phyloP scores from a whole-genome alignment of 2,797 vertebrate genomes.

The Anguilla megastoma region DNA sequence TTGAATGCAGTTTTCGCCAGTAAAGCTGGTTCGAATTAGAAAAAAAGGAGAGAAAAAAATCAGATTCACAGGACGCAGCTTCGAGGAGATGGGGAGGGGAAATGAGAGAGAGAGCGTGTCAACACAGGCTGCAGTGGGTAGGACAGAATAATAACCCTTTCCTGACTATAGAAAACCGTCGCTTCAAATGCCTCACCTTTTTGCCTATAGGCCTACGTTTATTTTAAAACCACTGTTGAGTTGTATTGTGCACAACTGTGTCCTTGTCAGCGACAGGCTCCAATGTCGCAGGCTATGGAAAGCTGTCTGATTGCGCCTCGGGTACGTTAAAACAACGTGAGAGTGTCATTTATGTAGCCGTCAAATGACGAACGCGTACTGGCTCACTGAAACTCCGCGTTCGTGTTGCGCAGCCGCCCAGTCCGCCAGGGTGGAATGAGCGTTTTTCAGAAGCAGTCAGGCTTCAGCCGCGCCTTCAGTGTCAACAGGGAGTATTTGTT shows the following conservation, averaged over 20 bases:
- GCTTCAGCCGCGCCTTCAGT: not conserved
- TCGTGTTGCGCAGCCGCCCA: not conserved
- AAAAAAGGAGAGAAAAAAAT: not conserved
- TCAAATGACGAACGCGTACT: not conserved
- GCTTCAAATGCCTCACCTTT: not conserved
- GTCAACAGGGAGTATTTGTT: conserved; percentile 5
- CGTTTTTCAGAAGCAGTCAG: not conserved
- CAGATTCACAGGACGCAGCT: conserved; percentile 30
- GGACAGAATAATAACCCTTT: conserved; percentile 21
- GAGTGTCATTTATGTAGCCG: not conserved
- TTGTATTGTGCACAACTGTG: not conserved
- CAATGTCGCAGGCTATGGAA: not conserved
- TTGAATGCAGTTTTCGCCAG: conserved; percentile 52
- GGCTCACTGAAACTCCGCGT: not conserved
- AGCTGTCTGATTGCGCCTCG: not conserved
- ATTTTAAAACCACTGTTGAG: not conserved
- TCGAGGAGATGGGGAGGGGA: conserved; percentile 41
- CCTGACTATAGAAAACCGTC: not conserved
- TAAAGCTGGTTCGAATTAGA: conserved; percentile 42
- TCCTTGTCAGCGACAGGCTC: not conserved
- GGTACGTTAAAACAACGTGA: not conserved
- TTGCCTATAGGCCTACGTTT: not conserved
- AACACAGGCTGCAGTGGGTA: conserved; percentile 23
- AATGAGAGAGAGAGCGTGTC: conserved; percentile 26
- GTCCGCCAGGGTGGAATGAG: not conserved